Evolutionary conservation across 1,140 invertebrate species (phyloP), one percentile per base, ranked within the genome.

Genomic region (Brachionus manjavacas): DNA sequence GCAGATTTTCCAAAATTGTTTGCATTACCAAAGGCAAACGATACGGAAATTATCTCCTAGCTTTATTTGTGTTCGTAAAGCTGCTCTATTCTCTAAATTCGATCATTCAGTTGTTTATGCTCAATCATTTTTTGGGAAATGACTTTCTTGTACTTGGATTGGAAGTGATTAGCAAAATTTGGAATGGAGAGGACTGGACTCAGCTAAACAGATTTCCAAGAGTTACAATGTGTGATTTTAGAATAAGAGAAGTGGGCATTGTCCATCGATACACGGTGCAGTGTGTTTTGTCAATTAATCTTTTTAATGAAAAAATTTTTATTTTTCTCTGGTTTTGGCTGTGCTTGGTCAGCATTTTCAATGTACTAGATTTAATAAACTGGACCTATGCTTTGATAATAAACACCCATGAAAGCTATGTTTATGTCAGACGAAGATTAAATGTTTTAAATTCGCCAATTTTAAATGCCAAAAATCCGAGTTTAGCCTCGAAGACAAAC

Each of bases 221-320:
- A n/a, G 88, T 91, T n/a, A 91, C 91, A 0, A 86, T 91, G 72
- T 91, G 91, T 79, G 91, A 91, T 85, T 91, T 91, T 86, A 87
- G 91, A 76, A 89, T 91, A 31, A 87, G 90, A 52, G 89, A 90
- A 85, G 86, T 91, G 14, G 88, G 87, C 3, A 89, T 88, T 85
- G 66, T 86, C 3, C 88, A 89, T 55, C 20, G 49, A 70, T 72
- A 80, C 31, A 84, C 85, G 8, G 72, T 76, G 2, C 84, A 76
- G 43, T 85, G 79, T 76, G 68, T 84, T n/a, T 41, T 76, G 16
- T 66, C 60, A 31, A 72, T 76, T 25, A 86, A 86, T 83, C 70
- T 86, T n/a, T 85, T 86, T 85, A 86, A 86, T 80, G 86, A 86
- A 80, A 84, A 84, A 76, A 84, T 84, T 43, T 84, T 74, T 28